Percentiles rank a stretch among this genome's conserved stretches.
phyloP scores from a whole-genome alignment of 2,888 invertebrate genomes.

The Galeopsomyia nigrocyanea region DNA sequence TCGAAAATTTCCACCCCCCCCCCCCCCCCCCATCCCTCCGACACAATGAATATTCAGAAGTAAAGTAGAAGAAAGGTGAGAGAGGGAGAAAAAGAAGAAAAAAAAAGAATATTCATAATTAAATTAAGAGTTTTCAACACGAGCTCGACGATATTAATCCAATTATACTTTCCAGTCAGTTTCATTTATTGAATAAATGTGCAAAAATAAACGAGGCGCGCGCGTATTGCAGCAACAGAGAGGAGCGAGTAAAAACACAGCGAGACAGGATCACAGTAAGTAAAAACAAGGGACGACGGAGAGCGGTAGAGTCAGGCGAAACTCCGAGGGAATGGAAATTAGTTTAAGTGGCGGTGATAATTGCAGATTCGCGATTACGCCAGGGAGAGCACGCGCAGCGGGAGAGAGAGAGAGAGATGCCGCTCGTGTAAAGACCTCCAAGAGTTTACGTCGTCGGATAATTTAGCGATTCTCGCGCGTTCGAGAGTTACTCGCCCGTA shows the following conservation, averaged over 20 bases:
- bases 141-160: too few relatives aligned
- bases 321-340: constrained; percentile 45
- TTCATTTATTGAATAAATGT: too few relatives aligned
- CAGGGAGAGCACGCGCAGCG: not conserved
- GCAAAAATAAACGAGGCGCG: too few relatives aligned
- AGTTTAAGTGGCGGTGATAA: constrained; percentile 50
- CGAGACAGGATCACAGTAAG: not conserved
- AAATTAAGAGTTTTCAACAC: too few relatives aligned
- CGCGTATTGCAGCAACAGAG: not conserved
- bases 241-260: not conserved
- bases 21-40: too few relatives aligned
- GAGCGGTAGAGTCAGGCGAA: constrained; percentile 24
- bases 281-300: constrained; percentile 15
- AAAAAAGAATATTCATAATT: too few relatives aligned
- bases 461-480: constrained; percentile 36
- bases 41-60: too few relatives aligned
- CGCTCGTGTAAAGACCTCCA: constrained; percentile 14
- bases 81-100: too few relatives aligned
- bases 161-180: too few relatives aligned
- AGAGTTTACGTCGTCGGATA: constrained; percentile 36
- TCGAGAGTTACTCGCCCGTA: constrained; percentile 9
- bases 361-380: constrained; percentile 44
- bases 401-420: not conserved
- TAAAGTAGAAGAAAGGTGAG: too few relatives aligned
- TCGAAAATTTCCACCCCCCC: too few relatives aligned